These are phyloP conservation scores for Oryzias woworae DNA, from an alignment of 2,113 vertebrate genomes.

Conservation along the genomic window DNA sequence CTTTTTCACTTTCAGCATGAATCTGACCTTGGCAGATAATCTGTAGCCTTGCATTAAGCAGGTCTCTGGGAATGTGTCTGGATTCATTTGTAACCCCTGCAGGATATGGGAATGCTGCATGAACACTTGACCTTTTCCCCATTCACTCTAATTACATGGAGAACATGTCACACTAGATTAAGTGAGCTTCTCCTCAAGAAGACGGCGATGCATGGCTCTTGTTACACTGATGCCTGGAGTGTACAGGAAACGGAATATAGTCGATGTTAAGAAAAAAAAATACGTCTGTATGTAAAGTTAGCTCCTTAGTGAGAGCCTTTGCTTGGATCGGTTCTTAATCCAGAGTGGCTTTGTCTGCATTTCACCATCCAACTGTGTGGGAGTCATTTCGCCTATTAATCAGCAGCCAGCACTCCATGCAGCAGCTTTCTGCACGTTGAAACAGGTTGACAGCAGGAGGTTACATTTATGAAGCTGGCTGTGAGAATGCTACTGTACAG, in stretches of 20 bases:
- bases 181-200: conserved; percentile 11
- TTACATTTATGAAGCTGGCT: conserved; percentile 27
- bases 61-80: conserved; percentile 4
- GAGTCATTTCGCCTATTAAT: conserved; percentile 53
- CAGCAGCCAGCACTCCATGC: conserved; percentile 47
- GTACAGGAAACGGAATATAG: too few relatives aligned
- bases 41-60: background rate
- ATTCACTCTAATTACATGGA: conserved; percentile 23
- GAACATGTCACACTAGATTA: conserved; percentile 4
- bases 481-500: conserved; percentile 19
- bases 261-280: too few relatives aligned
- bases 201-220: background rate
- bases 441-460: conserved; percentile 44
- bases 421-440: conserved; percentile 46
- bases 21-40: conserved; percentile 11
- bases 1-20: conserved; percentile 2
- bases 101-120: conserved; percentile 1
- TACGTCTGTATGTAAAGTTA: conserved; percentile 6
- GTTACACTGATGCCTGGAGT: conserved; percentile 4
- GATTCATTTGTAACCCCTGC: background rate
- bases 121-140: conserved; percentile 15
- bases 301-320: conserved; percentile 22
- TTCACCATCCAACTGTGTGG: conserved; percentile 44
- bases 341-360: conserved; percentile 26
- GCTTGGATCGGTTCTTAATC: conserved; percentile 27